Evolutionary conservation across 2,888 invertebrate species (phyloP), one percentile per base, ranked within the genome.

Genomic region (Hirtodrosophila duncani): DNA sequence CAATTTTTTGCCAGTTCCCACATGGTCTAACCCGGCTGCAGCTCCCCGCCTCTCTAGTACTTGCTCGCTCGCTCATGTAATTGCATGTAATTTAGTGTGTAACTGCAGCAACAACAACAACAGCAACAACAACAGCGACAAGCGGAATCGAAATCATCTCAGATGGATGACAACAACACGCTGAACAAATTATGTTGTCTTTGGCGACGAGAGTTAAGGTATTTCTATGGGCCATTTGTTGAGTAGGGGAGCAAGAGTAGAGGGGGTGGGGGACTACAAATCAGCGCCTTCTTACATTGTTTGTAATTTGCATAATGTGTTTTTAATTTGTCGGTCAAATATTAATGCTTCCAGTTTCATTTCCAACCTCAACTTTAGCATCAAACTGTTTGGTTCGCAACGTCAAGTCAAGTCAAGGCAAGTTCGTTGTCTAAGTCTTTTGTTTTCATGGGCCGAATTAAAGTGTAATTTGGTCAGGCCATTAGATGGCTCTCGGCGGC

Each of bases 301-400:
- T 30, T 55, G 70, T 66, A 81, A 83, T 83, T 83, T 83, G 70
- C 84, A 84, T 84, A 83, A 83, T 81, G 79, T 75, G 67, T 81
- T 71, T 82, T 83, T 81, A 80, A 82, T 82, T 81, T 56, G 52
- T 58, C 59, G 55, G 57, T 67, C 63, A 60, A 53, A 67, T 65
- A 72, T 72, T 72, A 77, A 72, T 62, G 58, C 20, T n/a, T 9
- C 17, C 45, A 16, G 52, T 33, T 37, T 45, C n/a, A 44, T 20
- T 4, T 7, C 20, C 7, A 7, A 20, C 45, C 30, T 30, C 52
- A 50, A 65, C 68, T 68, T 67, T 42, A 55, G 48, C 51, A 48
- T 51, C 44, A 48, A 51, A 55, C 51, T 63, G 55, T 51, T 59
- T 63, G 39, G 51, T 44, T 46, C 9, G 11, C n/a, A n/a, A n/a